These are phyloP conservation scores for Gerris buenoi DNA, from an alignment of 1,140 invertebrate genomes.

Conservation along the genomic window DNA sequence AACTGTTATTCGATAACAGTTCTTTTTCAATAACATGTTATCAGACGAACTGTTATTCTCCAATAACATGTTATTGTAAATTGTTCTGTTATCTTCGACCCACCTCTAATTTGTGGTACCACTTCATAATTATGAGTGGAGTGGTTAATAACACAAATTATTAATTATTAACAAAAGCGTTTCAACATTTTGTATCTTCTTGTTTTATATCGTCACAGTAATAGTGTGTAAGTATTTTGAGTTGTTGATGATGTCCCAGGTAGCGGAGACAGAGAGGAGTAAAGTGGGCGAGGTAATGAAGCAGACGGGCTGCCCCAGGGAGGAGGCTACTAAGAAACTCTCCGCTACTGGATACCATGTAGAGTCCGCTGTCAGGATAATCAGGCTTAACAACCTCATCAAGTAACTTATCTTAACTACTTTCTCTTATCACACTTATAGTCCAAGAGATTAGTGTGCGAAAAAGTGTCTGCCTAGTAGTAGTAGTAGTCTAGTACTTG, in stretches of 20 bases:
- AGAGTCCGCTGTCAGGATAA: background rate
- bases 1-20: too few relatives aligned
- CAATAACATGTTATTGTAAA: too few relatives aligned
- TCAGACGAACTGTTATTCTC: too few relatives aligned
- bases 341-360: background rate
- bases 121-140: too few relatives aligned
- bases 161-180: too few relatives aligned
- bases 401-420: background rate
- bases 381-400: background rate
- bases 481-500: background rate
- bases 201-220: background rate
- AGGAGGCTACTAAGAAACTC: background rate
- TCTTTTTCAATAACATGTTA: too few relatives aligned
- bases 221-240: too few relatives aligned
- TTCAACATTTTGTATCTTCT: background rate
- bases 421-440: too few relatives aligned
- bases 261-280: background rate
- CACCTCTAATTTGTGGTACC: too few relatives aligned
- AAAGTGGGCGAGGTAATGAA: background rate
- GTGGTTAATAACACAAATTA: too few relatives aligned
- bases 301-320: background rate
- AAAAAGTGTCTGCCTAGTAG: background rate
- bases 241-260: background rate
- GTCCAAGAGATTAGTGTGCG: too few relatives aligned
- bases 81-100: too few relatives aligned